Base-by-base conservation (phyloP, 2,113 vertebrate species). In the Notarius lentiginosus region DNA sequence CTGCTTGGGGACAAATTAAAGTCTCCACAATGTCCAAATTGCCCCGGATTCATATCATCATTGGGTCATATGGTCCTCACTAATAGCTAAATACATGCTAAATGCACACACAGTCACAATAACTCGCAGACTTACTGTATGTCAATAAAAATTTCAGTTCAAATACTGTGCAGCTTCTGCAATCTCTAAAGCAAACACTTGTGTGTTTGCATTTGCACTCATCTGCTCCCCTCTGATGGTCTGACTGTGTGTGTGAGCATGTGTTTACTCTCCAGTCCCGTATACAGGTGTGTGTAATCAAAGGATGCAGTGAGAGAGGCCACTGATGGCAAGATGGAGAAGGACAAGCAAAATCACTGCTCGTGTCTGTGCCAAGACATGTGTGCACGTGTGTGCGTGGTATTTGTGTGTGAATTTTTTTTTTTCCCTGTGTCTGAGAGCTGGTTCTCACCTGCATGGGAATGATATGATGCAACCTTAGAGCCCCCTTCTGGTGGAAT, bases 401-500 rank as follows among this genome's bases (percentile, higher is more conserved):
- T 9, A 27, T 72, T 89, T 75, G 72, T 73, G 58, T 81, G 41
- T 41, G 14, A 4, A 53, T 41, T 0, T 49, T 1, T 65, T 47
- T 66, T 24, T 24, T 51, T 51, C n/a, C 18, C n/a, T 72, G 65
- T 61, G 66, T 76, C 56, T 53, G 24, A 61, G 82, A 88, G 80
- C 58, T 41, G 56, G 17, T 15, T 77, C 91, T 82, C 92, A 97
- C 96, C 95, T 96, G 94, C 85, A 96, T 73, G 60, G 95, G 93
- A 79, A 95, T 93, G 88, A 94, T 96, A 92, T 94, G 95, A 87
- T 97, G 96, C 94, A 95, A 93, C 91, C 96, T 97, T 51, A 97
- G 93, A 96, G 96, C 96, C 94, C 96, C 97, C 96, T 96, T 97
- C 93, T 97, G 97, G 93, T 97, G 96, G 77, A 97, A 95, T 90